Evolutionary conservation across 2,888 invertebrate species (phyloP).

Genomic region (Criorhina ranunculi): DNA sequence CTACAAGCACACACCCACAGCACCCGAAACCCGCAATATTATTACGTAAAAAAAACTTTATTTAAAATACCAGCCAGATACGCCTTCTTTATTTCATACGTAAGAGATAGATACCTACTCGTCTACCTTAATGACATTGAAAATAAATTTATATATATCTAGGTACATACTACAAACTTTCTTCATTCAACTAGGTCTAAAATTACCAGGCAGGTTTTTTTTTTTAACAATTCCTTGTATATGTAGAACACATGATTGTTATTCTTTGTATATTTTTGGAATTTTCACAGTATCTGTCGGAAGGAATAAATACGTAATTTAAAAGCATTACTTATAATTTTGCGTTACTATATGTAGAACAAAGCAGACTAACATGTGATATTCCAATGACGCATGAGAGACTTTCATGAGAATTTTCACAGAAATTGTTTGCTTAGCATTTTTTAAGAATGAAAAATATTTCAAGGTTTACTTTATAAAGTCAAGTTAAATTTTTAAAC

Average conservation of each 20-base stretch:
- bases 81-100: slow-evolving; percentile 27
- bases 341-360: slow-evolving; percentile 2
- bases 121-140: slow-evolving; percentile 28
- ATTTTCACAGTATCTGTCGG: not conserved
- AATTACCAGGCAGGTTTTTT: slow-evolving; percentile 18
- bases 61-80: slow-evolving; percentile 5
- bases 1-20: slow-evolving; percentile 22
- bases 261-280: not conserved
- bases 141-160: not conserved
- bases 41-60: slow-evolving; percentile 24
- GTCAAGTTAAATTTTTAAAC: slow-evolving; percentile 44
- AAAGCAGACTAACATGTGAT: slow-evolving; percentile 31
- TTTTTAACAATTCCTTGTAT: not conserved
- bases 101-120: not conserved
- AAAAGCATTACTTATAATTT: not conserved
- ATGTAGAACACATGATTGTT: not conserved
- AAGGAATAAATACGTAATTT: slow-evolving; percentile 21
- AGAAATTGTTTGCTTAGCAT: slow-evolving; percentile 5
- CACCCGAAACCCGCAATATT: not conserved
- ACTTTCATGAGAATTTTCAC: not conserved
- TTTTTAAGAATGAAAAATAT: not conserved
- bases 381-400: slow-evolving; percentile 36
- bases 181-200: slow-evolving; percentile 30
- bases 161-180: not conserved
- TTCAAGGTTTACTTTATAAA: slow-evolving; percentile 23